phyloP scores from a whole-genome alignment of 1,140 invertebrate genomes.

The Drosophila ogumai region DNA sequence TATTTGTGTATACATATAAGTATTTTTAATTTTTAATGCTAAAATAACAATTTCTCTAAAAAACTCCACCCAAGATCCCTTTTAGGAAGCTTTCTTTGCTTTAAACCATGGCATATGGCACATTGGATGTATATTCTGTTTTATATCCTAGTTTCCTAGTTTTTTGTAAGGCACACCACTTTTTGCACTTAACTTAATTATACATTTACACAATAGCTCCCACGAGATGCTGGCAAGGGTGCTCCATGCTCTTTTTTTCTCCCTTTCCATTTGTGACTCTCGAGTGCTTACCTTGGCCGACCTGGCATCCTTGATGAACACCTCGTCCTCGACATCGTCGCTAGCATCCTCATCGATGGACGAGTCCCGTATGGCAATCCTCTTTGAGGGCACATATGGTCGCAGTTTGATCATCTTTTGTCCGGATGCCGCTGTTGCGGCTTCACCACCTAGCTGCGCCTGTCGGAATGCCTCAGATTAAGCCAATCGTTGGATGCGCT shows the following conservation, averaged over 20 bases:
- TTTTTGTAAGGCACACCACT: background rate
- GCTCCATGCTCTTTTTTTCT: background rate
- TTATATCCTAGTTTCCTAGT: background rate
- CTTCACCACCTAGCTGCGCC: conserved; percentile 8
- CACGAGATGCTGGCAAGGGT: background rate
- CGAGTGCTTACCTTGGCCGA: conserved; percentile 77
- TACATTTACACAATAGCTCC: background rate
- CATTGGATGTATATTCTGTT: background rate
- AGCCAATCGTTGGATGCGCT: background rate
- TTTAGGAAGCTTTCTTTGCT: background rate
- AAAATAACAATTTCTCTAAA: background rate
- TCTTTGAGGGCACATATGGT: conserved; percentile 84
- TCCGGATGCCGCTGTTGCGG: background rate
- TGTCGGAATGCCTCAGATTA: conserved; percentile 29
- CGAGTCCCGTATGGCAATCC: conserved; percentile 82
- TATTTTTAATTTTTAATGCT: background rate
- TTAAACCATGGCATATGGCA: background rate
- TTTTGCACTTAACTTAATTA: conserved; percentile 1
- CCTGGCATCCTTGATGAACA: conserved; percentile 90
- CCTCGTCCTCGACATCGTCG: conserved; percentile 90
- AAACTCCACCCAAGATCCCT: background rate
- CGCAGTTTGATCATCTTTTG: conserved; percentile 82
- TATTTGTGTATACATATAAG: background rate
- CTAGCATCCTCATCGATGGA: conserved; percentile 84
- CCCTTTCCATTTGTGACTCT: background rate